A percentile compares a stretch with the other conserved stretches of the same genome.
Evolutionary conservation across 2,797 vertebrate species (phyloP).

Genomic region (Gypaetus barbatus): DNA sequence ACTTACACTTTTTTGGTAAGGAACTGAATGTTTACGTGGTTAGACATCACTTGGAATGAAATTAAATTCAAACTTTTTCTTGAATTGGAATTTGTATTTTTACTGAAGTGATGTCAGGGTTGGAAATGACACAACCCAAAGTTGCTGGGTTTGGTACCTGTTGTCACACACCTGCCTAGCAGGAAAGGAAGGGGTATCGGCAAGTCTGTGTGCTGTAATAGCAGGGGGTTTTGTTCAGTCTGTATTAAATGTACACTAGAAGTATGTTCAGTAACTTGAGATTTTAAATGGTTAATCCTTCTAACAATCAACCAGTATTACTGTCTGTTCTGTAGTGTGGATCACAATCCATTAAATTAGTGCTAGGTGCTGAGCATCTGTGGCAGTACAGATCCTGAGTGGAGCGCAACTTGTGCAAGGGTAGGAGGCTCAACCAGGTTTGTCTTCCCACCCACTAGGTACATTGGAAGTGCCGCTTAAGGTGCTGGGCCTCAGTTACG

Average conservation of each 20-base stretch:
- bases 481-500: background rate
- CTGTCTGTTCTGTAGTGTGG: background rate
- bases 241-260: accelerated
- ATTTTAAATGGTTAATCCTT: background rate
- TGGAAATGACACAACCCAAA: background rate
- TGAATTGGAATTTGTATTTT: background rate
- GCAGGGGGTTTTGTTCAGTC: background rate
- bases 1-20: background rate
- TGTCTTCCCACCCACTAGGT: accelerated
- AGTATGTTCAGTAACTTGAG: background rate
- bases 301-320: accelerated
- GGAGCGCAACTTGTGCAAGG: no score
- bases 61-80: background rate
- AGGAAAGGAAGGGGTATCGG: background rate
- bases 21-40: background rate
- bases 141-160: background rate
- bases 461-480: accelerated
- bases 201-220: accelerated
- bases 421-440: no score
- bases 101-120: accelerated
- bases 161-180: background rate
- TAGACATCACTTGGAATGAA: background rate
- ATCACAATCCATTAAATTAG: accelerated
- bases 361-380: background rate
- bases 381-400: no score